Evolutionary conservation across 2,113 vertebrate genomes (phyloP).

Genomic region (Xyliphius kryptos): DNA sequence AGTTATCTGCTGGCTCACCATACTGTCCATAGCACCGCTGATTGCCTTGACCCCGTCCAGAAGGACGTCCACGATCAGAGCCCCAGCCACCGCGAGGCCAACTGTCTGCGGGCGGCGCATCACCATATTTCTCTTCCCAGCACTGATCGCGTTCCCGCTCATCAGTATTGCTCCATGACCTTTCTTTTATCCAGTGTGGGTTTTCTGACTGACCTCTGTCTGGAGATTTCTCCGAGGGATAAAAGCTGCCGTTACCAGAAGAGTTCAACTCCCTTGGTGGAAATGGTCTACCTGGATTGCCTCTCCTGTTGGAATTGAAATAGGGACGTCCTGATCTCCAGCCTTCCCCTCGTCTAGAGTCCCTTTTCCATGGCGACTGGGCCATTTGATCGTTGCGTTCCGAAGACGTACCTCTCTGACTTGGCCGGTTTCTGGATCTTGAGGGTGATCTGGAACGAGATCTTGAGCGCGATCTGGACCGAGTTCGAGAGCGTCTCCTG

Average conservation of each 20-base stretch:
- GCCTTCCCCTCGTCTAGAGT: slow-evolving; percentile 57
- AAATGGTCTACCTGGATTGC: slow-evolving; percentile 64
- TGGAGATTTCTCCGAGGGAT: slow-evolving; percentile 57
- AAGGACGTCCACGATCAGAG: slow-evolving; percentile 66
- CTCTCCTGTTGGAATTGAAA: slow-evolving; percentile 68
- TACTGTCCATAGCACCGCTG: slow-evolving; percentile 58
- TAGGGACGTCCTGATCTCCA: slow-evolving; percentile 43
- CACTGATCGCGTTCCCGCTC: slow-evolving; percentile 67
- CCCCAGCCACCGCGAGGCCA: slow-evolving; percentile 72
- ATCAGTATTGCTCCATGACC: slow-evolving; percentile 67
- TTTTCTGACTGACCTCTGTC: slow-evolving; percentile 74
- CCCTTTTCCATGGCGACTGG: slow-evolving; percentile 79
- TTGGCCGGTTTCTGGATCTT: slow-evolving; percentile 69
- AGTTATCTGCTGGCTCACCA: slow-evolving; percentile 71
- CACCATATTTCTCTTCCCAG: slow-evolving; percentile 73
- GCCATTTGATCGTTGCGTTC: slow-evolving; percentile 67
- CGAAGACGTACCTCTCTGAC: slow-evolving; percentile 66
- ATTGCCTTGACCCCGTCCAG: slow-evolving; percentile 61
- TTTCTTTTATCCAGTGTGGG: slow-evolving; percentile 87
- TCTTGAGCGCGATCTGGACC: slow-evolving; percentile 66
- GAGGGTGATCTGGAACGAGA: slow-evolving; percentile 71
- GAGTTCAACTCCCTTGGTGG: slow-evolving; percentile 63
- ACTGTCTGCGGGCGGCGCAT: slow-evolving; percentile 66
- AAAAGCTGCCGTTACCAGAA: slow-evolving; percentile 52
- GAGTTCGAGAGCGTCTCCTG: slow-evolving; percentile 68